Conservation (phyloP, 2,888 invertebrate genomes). For the Julus scandinavius region DNA sequence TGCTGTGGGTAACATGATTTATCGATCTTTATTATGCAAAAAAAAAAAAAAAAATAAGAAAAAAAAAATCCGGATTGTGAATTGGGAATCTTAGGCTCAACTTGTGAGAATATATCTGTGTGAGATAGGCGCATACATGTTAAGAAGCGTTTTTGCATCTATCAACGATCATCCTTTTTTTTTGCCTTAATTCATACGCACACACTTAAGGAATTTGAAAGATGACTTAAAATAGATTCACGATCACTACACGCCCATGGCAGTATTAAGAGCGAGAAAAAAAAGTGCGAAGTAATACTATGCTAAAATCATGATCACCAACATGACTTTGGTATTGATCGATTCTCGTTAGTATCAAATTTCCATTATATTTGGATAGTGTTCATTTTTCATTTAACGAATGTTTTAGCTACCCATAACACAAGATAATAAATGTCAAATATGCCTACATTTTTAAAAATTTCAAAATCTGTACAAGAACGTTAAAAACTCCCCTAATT, state of each 20-base stretch:
- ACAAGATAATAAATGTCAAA: too few species aligned
- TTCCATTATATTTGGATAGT: too few species aligned
- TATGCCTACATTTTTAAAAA: too few species aligned
- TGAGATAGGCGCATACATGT: background rate
- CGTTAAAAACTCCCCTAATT: too few species aligned
- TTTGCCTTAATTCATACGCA: background rate
- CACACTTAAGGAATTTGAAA: background rate
- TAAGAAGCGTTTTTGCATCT: background rate
- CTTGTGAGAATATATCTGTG: background rate
- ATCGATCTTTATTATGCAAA: conserved; percentile 1
- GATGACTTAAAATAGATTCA: background rate
- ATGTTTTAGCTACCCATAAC: too few species aligned
- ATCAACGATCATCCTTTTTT: background rate
- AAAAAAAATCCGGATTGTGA: background rate
- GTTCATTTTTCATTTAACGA: too few species aligned
- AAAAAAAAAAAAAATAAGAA: background rate
- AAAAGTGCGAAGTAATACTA: too few species aligned
- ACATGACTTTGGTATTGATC: too few species aligned
- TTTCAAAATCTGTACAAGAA: too few species aligned
- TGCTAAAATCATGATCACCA: too few species aligned
- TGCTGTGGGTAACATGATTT: background rate
- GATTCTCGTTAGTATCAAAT: too few species aligned
- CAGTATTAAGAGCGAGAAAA: background rate
- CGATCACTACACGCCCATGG: background rate
- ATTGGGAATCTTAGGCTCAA: background rate